Conservation (phyloP, 2,797 vertebrate species). For the Potorous gilbertii region DNA sequence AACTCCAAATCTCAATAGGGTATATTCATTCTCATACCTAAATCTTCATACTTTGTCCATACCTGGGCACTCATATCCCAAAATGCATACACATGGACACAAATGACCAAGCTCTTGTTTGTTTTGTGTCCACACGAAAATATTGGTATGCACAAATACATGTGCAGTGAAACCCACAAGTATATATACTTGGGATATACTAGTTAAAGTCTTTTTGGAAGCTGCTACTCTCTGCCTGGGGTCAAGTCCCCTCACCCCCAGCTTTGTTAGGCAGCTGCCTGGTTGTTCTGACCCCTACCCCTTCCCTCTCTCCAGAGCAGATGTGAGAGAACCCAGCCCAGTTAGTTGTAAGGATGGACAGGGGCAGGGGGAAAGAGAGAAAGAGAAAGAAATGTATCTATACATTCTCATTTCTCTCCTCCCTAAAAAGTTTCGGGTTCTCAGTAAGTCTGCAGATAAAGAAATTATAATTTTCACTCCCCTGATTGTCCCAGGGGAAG, state of each 20-base stretch:
- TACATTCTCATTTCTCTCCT: constrained; percentile 34
- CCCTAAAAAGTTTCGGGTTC: constrained; percentile 66
- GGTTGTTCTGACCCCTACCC: not conserved
- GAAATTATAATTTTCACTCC: constrained; percentile 38
- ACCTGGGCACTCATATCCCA: not conserved
- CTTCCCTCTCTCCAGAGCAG: not conserved
- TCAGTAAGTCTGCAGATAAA: not conserved
- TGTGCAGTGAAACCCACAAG: not conserved
- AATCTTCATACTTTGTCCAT: not conserved
- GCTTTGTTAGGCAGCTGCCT: constrained; percentile 26
- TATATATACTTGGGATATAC: not conserved
- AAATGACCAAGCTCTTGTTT: not conserved
- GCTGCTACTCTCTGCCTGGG: not conserved
- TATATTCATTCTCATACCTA: not conserved
- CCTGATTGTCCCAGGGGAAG: constrained; percentile 30
- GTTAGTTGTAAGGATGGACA: constrained; percentile 39
- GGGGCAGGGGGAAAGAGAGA: constrained; percentile 34
- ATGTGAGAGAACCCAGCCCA: not conserved
- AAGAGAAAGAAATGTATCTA: constrained; percentile 51
- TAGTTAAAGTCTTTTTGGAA: not conserved
- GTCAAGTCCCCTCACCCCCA: not conserved
- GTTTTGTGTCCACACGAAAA: too few species aligned
- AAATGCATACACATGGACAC: not conserved
- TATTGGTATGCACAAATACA: not conserved
- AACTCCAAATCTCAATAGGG: not conserved